These are phyloP conservation scores for cattle (Bos taurus) DNA, from an alignment of 2,113 vertebrate genomes.

Conservation along the genomic window ARS-UCD2.0 NC_037336.1:98099501-98100000, in stretches of 20 bases:
- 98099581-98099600: slow-evolving; percentile 40
- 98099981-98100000: background rate
- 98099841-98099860: background rate
- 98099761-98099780: background rate
- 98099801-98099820: background rate
- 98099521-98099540: slow-evolving; percentile 54
- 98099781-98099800: fast-evolving
- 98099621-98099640: slow-evolving; percentile 49
- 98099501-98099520: slow-evolving; percentile 30
- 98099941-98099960: background rate
- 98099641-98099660: slow-evolving; percentile 9
- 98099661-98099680: slow-evolving; percentile 60
- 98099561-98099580: slow-evolving; percentile 40
- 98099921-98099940: background rate
- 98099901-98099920: background rate
- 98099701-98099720: slow-evolving; percentile 57
- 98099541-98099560: slow-evolving; percentile 31
- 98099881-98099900: background rate
- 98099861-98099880: background rate
- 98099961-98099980: background rate
- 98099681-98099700: slow-evolving; percentile 45
- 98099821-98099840: background rate
- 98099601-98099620: slow-evolving; percentile 67
- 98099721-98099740: slow-evolving; percentile 44
- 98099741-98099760: background rate